A percentile compares a stretch with the other conserved stretches of the same genome.
phyloP scores from a whole-genome alignment of 2,888 invertebrate genomes.

The Rhogogaster chlorosoma region DNA sequence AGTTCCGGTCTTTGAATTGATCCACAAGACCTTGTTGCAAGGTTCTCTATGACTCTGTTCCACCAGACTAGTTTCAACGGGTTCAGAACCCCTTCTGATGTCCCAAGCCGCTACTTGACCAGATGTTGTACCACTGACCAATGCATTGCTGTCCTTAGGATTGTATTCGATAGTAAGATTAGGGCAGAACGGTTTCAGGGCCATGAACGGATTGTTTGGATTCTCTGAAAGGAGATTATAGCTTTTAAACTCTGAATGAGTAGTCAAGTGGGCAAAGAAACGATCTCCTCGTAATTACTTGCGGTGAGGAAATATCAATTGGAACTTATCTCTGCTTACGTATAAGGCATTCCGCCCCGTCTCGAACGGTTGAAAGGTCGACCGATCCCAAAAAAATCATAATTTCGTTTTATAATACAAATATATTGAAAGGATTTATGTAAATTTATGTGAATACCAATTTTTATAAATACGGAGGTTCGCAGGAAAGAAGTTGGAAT shows the following conservation, averaged over 20 bases:
- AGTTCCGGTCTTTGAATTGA: slow-evolving; percentile 95
- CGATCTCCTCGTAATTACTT: not conserved
- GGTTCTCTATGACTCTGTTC: slow-evolving; percentile 94
- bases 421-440: too few relatives aligned
- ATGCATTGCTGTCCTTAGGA: slow-evolving; percentile 73
- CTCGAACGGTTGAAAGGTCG: too few relatives aligned
- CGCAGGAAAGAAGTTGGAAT: too few relatives aligned
- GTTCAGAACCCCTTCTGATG: slow-evolving; percentile 89
- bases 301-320: not conserved
- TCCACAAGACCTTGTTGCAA: slow-evolving; percentile 93
- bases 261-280: not conserved
- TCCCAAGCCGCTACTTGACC: slow-evolving; percentile 88
- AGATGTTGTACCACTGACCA: slow-evolving; percentile 73
- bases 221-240: slow-evolving; percentile 67
- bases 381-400: too few relatives aligned
- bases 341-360: too few relatives aligned
- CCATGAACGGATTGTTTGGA: slow-evolving; percentile 73
- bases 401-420: too few relatives aligned
- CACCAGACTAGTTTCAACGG: slow-evolving; percentile 88
- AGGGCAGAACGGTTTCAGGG: slow-evolving; percentile 71
- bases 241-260: not conserved
- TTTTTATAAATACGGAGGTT: too few relatives aligned
- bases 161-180: slow-evolving; percentile 73
- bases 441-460: too few relatives aligned
- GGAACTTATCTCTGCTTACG: not conserved